Conservation (phyloP, 2,888 invertebrate genomes). For the Megaustenia siamemsis region DNA sequence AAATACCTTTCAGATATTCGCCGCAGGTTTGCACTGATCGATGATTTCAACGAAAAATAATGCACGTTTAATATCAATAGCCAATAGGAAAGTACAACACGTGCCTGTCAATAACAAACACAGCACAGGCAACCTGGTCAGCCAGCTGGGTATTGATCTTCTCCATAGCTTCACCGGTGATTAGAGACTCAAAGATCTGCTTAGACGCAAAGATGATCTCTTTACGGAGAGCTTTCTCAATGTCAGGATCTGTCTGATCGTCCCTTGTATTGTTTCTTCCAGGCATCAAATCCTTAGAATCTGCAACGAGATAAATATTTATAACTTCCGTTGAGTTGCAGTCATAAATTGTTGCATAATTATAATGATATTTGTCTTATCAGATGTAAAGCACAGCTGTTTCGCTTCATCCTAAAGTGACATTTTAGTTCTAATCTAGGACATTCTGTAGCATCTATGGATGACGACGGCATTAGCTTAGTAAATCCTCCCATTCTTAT, state of each 20-base stretch:
- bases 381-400: no score
- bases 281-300: neutral
- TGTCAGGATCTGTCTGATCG: neutral
- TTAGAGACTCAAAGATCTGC: slow-evolving; percentile 16
- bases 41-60: neutral
- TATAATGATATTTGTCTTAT: no score
- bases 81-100: neutral
- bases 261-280: neutral
- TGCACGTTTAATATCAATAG: neutral
- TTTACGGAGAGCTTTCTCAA: neutral
- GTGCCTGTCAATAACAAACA: slow-evolving; percentile 10
- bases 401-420: no score
- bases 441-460: no score
- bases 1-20: neutral
- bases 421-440: no score
- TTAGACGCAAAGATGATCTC: slow-evolving; percentile 10
- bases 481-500: no score
- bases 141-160: neutral
- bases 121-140: neutral
- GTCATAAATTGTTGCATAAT: neutral
- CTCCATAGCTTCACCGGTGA: neutral
- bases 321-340: neutral
- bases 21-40: no score
- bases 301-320: neutral
- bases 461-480: no score